A percentile compares a stretch with the other conserved stretches of the same genome.
phyloP scores from a whole-genome alignment of 2,113 vertebrate species.

The Turdus rufiventris region DNA sequence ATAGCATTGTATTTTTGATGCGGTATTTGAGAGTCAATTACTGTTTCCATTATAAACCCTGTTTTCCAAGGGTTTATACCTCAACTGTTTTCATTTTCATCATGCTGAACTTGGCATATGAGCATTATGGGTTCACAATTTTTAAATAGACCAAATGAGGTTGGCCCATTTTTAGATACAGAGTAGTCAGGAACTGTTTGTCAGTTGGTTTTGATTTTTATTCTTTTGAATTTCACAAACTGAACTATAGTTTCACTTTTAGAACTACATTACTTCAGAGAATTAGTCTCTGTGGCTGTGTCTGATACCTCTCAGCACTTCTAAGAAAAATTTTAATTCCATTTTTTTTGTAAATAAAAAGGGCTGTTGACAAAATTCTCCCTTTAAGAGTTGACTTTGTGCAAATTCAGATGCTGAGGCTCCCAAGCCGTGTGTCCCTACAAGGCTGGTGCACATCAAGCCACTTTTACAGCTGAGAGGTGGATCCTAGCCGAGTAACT shows the following conservation, averaged over 20 bases:
- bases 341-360: background rate
- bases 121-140: slow-evolving; percentile 60
- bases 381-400: background rate
- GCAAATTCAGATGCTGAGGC: background rate
- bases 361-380: background rate
- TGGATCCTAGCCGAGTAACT: background rate
- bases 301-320: background rate
- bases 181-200: slow-evolving; percentile 55
- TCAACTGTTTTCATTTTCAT: slow-evolving; percentile 68
- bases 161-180: slow-evolving; percentile 72
- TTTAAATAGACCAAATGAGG: slow-evolving; percentile 73
- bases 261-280: background rate
- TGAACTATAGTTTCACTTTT: slow-evolving; percentile 32
- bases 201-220: slow-evolving; percentile 53
- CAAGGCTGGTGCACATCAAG: background rate
- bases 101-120: slow-evolving; percentile 60
- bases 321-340: background rate
- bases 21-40: slow-evolving; percentile 76
- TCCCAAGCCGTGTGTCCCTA: background rate
- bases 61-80: slow-evolving; percentile 77
- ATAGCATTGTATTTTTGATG: slow-evolving; percentile 79
- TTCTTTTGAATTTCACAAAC: slow-evolving; percentile 37
- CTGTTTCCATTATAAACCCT: slow-evolving; percentile 79
- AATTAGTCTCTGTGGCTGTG: background rate
- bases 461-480: background rate